Evolutionary conservation across 2,888 invertebrate species (phyloP).

Genomic region (Pheosia tremula): DNA sequence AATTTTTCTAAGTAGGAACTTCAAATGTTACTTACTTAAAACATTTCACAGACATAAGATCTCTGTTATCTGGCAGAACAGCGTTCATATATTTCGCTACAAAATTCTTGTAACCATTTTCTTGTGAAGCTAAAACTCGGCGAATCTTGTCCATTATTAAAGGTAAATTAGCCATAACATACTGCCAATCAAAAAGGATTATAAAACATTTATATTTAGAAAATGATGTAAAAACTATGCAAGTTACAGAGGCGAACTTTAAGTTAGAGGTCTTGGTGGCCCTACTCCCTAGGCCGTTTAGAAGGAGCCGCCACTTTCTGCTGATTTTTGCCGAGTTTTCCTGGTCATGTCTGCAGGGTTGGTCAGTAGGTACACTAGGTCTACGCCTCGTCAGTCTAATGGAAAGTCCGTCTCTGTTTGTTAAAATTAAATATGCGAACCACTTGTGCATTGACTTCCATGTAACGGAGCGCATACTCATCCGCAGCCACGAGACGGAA

Average conservation of each 20-base stretch:
- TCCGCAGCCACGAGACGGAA: slow-evolving; percentile 93
- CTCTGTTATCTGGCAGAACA: slow-evolving; percentile 62
- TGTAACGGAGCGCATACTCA: slow-evolving; percentile 93
- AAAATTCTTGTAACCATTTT: slow-evolving; percentile 89
- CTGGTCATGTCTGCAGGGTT: too few species aligned
- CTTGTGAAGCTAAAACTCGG: slow-evolving; percentile 85
- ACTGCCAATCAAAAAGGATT: slow-evolving; percentile 71
- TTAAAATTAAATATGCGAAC: slow-evolving; percentile 63
- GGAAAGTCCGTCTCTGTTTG: too few species aligned
- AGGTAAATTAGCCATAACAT: slow-evolving; percentile 89
- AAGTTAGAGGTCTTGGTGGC: too few species aligned
- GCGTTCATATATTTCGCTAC: slow-evolving; percentile 87
- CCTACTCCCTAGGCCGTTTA: too few species aligned
- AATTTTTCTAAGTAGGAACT: background rate
- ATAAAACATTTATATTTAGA: too few species aligned
- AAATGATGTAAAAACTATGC: too few species aligned
- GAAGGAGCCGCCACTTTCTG: too few species aligned
- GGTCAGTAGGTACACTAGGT: too few species aligned
- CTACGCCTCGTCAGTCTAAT: too few species aligned
- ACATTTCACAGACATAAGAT: slow-evolving; percentile 74
- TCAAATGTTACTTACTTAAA: slow-evolving; percentile 66
- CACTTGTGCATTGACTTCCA: slow-evolving; percentile 91
- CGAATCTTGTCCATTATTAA: slow-evolving; percentile 90
- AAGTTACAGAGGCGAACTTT: too few species aligned
- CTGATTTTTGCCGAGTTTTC: too few species aligned